Evolutionary conservation across 2,113 vertebrate species (phyloP).

Genomic region (Litocranius walleri): DNA sequence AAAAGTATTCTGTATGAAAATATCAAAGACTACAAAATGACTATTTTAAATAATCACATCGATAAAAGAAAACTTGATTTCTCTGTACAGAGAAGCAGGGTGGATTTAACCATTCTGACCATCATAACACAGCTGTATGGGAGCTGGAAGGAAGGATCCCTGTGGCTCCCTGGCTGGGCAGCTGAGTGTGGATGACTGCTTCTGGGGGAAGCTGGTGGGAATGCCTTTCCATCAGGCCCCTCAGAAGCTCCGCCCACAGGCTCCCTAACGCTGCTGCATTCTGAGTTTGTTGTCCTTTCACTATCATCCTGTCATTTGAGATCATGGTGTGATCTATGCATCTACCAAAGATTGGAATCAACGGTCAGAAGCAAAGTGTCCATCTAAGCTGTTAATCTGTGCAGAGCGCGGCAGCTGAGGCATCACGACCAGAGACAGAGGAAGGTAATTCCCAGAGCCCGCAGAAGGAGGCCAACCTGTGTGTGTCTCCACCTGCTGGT

Average conservation of each 20-base stretch:
- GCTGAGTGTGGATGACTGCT: neutral
- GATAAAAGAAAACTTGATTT: neutral
- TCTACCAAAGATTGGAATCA: slow-evolving; percentile 79
- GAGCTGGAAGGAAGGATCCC: neutral
- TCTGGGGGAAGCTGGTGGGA: too few species aligned
- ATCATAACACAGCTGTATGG: neutral
- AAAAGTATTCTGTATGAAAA: neutral
- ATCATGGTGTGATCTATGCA: slow-evolving; percentile 69
- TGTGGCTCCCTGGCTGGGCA: neutral
- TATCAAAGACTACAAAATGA: neutral
- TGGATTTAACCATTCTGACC: neutral
- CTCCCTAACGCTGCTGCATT: slow-evolving; percentile 80
- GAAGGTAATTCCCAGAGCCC: slow-evolving; percentile 79
- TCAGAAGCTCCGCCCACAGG: neutral
- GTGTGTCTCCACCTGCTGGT: slow-evolving; percentile 84
- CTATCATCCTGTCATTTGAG: slow-evolving; percentile 70
- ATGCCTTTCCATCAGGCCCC: neutral
- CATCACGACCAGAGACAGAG: slow-evolving; percentile 74
- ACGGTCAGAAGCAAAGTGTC: slow-evolving; percentile 76
- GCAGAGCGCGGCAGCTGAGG: slow-evolving; percentile 68
- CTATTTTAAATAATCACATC: neutral
- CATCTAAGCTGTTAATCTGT: slow-evolving; percentile 79
- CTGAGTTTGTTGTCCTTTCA: slow-evolving; percentile 84
- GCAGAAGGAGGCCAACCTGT: slow-evolving; percentile 91
- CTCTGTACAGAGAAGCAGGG: neutral